Evolutionary conservation across 30 jellyfish, hydroid and myxozoan species (phyloP).

Genomic region (Catostylus mosaicus): DNA sequence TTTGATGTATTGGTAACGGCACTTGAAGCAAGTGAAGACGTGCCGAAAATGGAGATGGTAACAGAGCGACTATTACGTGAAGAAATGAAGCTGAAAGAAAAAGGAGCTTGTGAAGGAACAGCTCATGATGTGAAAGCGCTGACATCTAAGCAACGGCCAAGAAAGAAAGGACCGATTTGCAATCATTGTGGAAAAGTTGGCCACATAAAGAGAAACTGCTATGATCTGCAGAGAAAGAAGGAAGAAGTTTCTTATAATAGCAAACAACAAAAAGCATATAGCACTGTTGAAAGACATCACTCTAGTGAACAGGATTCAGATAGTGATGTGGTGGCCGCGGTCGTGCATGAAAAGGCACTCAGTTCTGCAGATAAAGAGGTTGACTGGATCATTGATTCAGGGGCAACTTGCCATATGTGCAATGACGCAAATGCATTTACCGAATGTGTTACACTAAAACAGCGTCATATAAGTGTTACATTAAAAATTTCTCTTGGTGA

Average conservation of each 20-base stretch:
- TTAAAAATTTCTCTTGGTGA: too few species aligned
- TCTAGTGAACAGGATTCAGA: not conserved
- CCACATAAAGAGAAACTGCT: not conserved
- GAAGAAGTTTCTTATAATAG: not conserved
- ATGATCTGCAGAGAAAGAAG: not conserved
- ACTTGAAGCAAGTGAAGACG: constrained; percentile 60
- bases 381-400: too few species aligned
- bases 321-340: too few species aligned
- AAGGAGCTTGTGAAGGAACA: not conserved
- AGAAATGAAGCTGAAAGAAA: constrained; percentile 51
- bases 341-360: too few species aligned
- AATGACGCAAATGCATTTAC: too few species aligned
- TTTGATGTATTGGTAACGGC: constrained; percentile 63
- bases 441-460: too few species aligned
- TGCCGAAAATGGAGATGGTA: constrained; percentile 56
- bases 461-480: too few species aligned
- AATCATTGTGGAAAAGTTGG: not conserved
- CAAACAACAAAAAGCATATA: not conserved
- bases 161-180: not conserved
- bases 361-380: too few species aligned
- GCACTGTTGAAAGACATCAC: not conserved
- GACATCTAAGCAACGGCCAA: not conserved
- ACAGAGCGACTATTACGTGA: constrained; percentile 50
- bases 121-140: not conserved
- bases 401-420: too few species aligned